A percentile compares a stretch with the other conserved stretches of the same genome.
Conservation (phyloP, 2,888 invertebrate genomes). For the Trissoscelio sp. region DNA sequence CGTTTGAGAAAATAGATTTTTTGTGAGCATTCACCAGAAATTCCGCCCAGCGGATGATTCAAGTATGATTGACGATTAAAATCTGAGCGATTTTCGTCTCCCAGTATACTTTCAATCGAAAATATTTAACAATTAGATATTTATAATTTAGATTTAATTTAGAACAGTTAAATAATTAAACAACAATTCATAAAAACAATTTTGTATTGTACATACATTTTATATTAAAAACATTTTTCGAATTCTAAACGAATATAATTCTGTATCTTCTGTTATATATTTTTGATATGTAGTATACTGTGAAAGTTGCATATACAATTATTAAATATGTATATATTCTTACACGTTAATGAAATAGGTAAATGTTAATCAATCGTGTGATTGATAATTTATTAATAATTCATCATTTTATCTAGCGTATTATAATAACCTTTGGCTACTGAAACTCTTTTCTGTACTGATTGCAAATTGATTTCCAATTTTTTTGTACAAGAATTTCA, state of each 20-base stretch:
- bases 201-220: no score
- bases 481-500: not conserved
- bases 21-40: conserved; percentile 47
- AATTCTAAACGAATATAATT: no score
- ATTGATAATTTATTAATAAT: conserved; percentile 10
- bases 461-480: not conserved
- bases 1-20: conserved; percentile 54
- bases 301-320: not conserved
- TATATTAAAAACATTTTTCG: no score
- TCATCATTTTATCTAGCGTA: not conserved
- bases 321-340: conserved; percentile 4
- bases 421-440: not conserved
- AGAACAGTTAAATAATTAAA: not conserved
- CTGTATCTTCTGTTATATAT: conserved; percentile 11
- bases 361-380: conserved; percentile 14
- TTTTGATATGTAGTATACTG: conserved; percentile 38
- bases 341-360: conserved; percentile 16
- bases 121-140: conserved; percentile 25
- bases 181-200: not conserved
- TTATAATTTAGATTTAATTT: not conserved
- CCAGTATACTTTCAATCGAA: conserved; percentile 38
- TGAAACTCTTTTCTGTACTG: not conserved
- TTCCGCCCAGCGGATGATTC: conserved; percentile 51
- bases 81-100: conserved; percentile 26
- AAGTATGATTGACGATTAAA: conserved; percentile 42